Evolutionary conservation across 2,888 invertebrate species (phyloP).

Genomic region (Venusia cambrica): DNA sequence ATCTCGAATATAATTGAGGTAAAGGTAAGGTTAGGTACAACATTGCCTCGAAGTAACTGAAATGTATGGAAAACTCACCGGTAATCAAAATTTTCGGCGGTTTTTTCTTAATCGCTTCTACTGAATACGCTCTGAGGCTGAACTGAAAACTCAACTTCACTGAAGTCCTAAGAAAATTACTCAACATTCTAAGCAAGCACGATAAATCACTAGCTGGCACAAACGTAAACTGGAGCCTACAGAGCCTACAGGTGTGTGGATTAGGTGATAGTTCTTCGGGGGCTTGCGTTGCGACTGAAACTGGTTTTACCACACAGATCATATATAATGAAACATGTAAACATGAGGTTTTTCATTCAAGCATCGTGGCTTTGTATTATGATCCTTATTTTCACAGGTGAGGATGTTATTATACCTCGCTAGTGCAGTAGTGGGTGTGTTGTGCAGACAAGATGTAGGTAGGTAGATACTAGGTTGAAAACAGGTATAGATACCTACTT

Average conservation of each 20-base stretch:
- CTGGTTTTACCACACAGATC: conserved; percentile 30
- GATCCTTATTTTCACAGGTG: conserved; percentile 33
- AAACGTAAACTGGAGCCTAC: conserved; percentile 54
- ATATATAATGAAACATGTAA: conserved; percentile 28
- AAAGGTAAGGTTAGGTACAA: no score
- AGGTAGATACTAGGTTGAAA: no score
- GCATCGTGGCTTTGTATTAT: conserved; percentile 28
- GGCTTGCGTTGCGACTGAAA: conserved; percentile 59
- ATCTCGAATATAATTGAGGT: no score
- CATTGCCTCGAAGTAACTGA: no score
- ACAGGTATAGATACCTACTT: no score
- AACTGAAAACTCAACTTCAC: conserved; percentile 43
- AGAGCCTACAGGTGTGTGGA: conserved; percentile 34
- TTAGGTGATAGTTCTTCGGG: conserved; percentile 39
- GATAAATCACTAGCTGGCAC: conserved; percentile 52
- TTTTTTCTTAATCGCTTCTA: conserved; percentile 41
- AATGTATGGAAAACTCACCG: conserved; percentile 74
- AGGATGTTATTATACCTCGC: conserved; percentile 12
- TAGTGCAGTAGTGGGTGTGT: conserved; percentile 16
- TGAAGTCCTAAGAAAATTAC: conserved; percentile 47
- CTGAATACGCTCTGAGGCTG: conserved; percentile 54
- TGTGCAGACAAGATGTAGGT: no score
- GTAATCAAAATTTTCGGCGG: conserved; percentile 81
- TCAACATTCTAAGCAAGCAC: conserved; percentile 51
- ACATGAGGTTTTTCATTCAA: conserved; percentile 13